Evolutionary conservation across 2,113 vertebrate species (phyloP).

Genomic region (Crotalus tigris): DNA sequence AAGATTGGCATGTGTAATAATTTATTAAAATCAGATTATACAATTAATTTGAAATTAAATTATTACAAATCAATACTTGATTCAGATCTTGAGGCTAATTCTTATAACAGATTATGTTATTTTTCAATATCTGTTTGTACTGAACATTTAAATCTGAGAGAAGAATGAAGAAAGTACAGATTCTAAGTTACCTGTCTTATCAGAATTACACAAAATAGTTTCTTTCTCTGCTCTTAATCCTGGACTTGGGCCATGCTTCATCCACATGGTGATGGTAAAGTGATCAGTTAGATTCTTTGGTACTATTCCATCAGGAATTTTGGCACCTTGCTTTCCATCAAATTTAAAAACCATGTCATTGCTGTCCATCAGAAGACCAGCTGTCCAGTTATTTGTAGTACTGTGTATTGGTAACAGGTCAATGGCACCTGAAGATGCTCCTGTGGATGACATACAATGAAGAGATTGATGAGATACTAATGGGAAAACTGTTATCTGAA

Average conservation of each 20-base stretch:
- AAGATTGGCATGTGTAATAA: background rate
- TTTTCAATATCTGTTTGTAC: background rate
- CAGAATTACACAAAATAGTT: conserved; percentile 96
- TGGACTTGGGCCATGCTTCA: conserved; percentile 94
- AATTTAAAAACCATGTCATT: conserved; percentile 91
- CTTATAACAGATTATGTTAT: background rate
- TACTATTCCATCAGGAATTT: conserved; percentile 90
- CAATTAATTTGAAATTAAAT: conserved; percentile 8
- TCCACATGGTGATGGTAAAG: conserved; percentile 96
- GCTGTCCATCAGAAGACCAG: conserved; percentile 84
- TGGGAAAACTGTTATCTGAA: conserved; percentile 22
- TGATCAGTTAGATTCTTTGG: conserved; percentile 95
- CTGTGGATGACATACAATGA: conserved; percentile 60
- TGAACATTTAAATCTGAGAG: background rate
- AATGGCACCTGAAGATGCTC: conserved; percentile 92
- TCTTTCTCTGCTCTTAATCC: conserved; percentile 94
- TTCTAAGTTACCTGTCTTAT: conserved; percentile 87
- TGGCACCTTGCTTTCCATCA: conserved; percentile 91
- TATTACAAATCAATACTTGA: background rate
- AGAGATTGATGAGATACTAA: conserved; percentile 22
- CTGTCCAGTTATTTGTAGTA: conserved; percentile 87
- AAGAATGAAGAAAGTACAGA: background rate
- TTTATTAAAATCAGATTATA: background rate
- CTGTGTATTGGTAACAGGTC: conserved; percentile 89
- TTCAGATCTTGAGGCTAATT: background rate